Conservation (phyloP, 2,888 invertebrate species). For the Lepidocyrtinus sp. region DNA sequence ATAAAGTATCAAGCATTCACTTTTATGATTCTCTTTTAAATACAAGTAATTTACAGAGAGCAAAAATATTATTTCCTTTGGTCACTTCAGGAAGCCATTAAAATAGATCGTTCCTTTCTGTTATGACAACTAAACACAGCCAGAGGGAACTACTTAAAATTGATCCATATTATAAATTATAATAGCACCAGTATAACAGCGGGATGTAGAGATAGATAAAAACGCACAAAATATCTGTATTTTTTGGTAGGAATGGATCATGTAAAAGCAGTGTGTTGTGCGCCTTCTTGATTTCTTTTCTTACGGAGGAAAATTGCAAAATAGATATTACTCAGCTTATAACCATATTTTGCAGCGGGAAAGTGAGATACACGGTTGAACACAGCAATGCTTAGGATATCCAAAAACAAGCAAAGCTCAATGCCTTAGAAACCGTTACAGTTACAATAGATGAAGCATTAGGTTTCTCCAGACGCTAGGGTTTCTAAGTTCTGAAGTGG, state of each 20-base stretch:
- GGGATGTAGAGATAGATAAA: conserved; percentile 33
- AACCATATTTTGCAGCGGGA: conserved; percentile 13
- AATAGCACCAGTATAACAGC: conserved; percentile 31
- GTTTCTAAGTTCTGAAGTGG: too few species aligned
- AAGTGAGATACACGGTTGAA: conserved; percentile 21
- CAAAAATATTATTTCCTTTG: neutral
- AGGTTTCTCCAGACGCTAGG: too few species aligned
- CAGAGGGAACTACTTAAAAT: conserved; percentile 17
- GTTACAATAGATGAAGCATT: too few species aligned
- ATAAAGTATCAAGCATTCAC: conserved; percentile 3
- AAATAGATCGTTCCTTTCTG: conserved; percentile 26
- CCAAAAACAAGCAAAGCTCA: conserved; percentile 1
- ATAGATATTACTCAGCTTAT: conserved; percentile 23
- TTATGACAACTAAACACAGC: conserved; percentile 40
- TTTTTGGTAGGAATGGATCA: neutral
- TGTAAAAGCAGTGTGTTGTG: conserved; percentile 1
- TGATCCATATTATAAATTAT: conserved; percentile 4
- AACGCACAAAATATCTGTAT: conserved; percentile 8
- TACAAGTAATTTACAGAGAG: neutral
- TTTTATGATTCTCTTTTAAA: neutral
- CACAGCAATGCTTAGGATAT: conserved; percentile 7
- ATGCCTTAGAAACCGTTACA: too few species aligned
- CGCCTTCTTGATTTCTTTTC: conserved; percentile 10
- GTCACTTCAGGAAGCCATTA: conserved; percentile 59
- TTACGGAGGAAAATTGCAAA: conserved; percentile 16